Percentiles rank a stretch among this genome's conserved stretches.
phyloP scores from a whole-genome alignment of 2,113 vertebrate species.

The Formicarius rufipectus region DNA sequence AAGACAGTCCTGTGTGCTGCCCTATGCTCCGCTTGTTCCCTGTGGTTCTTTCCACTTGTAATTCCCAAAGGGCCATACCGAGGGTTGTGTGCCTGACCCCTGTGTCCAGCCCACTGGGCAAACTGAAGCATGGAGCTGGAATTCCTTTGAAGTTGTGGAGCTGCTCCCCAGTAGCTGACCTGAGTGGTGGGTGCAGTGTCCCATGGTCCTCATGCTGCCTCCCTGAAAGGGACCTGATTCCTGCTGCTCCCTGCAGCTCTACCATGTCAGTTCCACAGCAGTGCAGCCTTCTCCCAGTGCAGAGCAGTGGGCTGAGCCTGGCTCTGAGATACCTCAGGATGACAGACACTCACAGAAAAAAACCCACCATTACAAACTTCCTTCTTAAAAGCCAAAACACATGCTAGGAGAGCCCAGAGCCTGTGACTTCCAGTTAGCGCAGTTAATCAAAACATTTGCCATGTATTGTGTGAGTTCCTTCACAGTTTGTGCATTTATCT shows the following conservation, averaged over 20 bases:
- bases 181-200: not conserved
- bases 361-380: not conserved
- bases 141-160: constrained; percentile 30
- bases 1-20: not conserved
- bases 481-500: constrained; percentile 57
- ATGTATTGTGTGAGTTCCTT: constrained; percentile 51
- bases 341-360: constrained; percentile 28
- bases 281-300: not conserved
- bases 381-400: constrained; percentile 33
- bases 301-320: not conserved
- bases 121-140: not conserved
- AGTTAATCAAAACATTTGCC: constrained; percentile 58
- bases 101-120: not conserved
- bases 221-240: constrained; percentile 8
- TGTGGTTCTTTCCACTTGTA: not conserved
- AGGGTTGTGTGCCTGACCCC: not conserved
- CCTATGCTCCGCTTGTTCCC: not conserved
- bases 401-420: not conserved
- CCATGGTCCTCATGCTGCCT: not conserved
- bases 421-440: constrained; percentile 33
- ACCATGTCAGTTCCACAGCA: not conserved
- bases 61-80: not conserved
- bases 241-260: not conserved
- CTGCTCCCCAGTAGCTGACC: not conserved
- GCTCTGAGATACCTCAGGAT: not conserved